Base-by-base conservation (phyloP, 2,888 invertebrate species). In the Aphodius sticticus region DNA sequence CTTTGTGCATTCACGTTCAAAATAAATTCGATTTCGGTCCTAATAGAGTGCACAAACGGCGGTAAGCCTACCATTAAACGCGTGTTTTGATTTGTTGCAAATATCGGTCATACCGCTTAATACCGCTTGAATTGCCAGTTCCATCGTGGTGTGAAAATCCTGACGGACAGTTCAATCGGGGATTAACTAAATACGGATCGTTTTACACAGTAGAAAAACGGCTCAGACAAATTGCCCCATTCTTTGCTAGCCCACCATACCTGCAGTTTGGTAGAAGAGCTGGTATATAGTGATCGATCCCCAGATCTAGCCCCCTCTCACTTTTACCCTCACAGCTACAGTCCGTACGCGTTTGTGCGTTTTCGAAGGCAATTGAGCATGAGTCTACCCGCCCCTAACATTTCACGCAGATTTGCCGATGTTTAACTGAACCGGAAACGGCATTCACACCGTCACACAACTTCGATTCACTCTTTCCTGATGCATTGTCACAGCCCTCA, bases 341-440 rank as follows among this genome's bases (percentile, higher is more conserved):
- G 16, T 53, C 9, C 12, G 12, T 12, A 81, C 77, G 82, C 82
- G 79, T 83, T 84, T 82, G 82, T 83, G 83, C 84, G 86, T 88
- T 87, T 74, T 36, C 85, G 84, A 84, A 82, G 86, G 87, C 87
- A 88, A 88, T 88, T 88, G 88, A 88, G 87, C 88, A 87, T 87
- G 86, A 86, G 84, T 83, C 84, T 83, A 84, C 86, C 87, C 88
- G 87, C 87, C 88, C 87, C 87, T 86, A 85, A 87, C 85, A 88
- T 88, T 88, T 88, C 87, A 88, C 88, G 88, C 86, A 85, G 88
- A 88, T 88, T 88, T 88, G 86, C 87, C 85, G 87, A 87, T 86
- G 85, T 88, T 87, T 88, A 87, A 85, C 85, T 81, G 78, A 79
- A 81, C 82, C 83, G 82, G 82, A 82, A 82, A 82, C 79, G 80